phyloP scores from a whole-genome alignment of 1,140 invertebrate species.

The Brachionus calyciflorus region DNA sequence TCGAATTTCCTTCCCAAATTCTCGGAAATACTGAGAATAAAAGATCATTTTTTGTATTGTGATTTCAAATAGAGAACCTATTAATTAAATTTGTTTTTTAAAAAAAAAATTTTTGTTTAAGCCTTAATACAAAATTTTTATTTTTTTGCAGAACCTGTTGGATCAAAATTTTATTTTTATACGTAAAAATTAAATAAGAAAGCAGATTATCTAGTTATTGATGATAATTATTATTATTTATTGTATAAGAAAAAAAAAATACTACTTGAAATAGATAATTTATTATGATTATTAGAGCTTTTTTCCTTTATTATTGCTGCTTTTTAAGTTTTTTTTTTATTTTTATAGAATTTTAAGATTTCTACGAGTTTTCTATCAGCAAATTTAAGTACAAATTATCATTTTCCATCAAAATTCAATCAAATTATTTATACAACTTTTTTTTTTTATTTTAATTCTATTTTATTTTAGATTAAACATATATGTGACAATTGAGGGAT shows the following conservation, averaged over 20 bases:
- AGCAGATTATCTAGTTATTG: background rate
- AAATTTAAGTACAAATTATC: background rate
- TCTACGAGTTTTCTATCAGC: background rate
- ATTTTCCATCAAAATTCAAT: constrained; percentile 25
- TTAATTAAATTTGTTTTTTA: no score
- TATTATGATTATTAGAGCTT: background rate
- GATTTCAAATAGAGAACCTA: no score
- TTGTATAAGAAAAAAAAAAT: background rate
- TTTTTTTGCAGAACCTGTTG: no score
- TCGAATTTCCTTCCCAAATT: no score
- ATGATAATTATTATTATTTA: constrained; percentile 29
- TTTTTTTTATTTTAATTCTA: constrained; percentile 6
- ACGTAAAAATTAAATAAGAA: no score
- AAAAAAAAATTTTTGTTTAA: no score
- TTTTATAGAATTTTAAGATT: constrained; percentile 14
- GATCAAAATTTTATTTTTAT: no score
- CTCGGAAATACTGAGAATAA: no score
- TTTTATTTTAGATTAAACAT: no score
- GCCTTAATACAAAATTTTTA: no score
- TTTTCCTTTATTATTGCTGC: no score
- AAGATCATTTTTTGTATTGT: no score
- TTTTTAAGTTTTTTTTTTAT: background rate
- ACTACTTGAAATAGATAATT: constrained; percentile 34
- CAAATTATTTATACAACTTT: background rate
- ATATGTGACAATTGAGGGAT: constrained; percentile 15